phyloP scores from a whole-genome alignment of 2,113 vertebrate genomes.

The Piliocolobus tephrosceles region DNA sequence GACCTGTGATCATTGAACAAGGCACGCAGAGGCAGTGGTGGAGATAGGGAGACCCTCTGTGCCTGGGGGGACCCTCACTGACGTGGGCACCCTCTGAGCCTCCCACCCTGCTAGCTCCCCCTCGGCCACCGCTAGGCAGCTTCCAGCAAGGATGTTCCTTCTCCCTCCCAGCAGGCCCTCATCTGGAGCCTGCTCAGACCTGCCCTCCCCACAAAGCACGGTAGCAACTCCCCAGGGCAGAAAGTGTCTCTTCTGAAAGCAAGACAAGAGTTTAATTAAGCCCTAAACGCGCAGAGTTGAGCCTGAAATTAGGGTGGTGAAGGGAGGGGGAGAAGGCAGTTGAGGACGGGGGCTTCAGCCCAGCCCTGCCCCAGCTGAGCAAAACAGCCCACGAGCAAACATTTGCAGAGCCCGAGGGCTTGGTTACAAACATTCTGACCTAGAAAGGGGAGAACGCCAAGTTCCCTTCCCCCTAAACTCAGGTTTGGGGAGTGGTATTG shows the following conservation, averaged over 20 bases:
- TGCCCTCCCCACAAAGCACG: conserved; percentile 70
- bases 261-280: conserved; percentile 76
- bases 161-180: not conserved
- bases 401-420: not conserved
- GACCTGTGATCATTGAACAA: not conserved
- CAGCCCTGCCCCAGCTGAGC: conserved; percentile 31
- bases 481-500: not conserved
- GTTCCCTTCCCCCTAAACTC: not conserved
- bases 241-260: conserved; percentile 77
- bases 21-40: not conserved
- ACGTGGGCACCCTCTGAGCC: not conserved
- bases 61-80: not conserved
- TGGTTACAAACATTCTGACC: conserved; percentile 38
- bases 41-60: not conserved
- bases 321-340: conserved; percentile 49
- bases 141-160: not conserved
- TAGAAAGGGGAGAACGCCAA: not conserved
- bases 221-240: conserved; percentile 78
- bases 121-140: not conserved
- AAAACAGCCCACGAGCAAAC: conserved; percentile 35
- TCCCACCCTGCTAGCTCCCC: not conserved
- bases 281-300: conserved; percentile 71
- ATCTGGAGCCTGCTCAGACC: conserved; percentile 71
- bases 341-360: conserved; percentile 49
- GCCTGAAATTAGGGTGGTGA: conserved; percentile 77